A percentile compares a stretch with the other conserved stretches of the same genome.
Conservation (phyloP, 1,140 invertebrate species). For the Procambarus clarkii region DNA sequence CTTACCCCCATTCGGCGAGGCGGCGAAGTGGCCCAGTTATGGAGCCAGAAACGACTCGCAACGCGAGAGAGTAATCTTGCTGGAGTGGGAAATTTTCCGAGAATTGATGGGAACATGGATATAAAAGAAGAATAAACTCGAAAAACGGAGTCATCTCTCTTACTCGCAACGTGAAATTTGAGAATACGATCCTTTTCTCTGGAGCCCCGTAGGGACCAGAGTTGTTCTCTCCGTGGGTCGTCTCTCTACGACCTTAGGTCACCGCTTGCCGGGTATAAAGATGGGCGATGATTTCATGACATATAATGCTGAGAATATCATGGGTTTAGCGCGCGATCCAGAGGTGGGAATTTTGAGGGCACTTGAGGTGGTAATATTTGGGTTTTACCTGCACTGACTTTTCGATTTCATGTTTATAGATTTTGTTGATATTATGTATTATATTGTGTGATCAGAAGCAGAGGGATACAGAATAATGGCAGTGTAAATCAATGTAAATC, state of each 20-base stretch:
- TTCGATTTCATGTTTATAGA: too few species aligned
- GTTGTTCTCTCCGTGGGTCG: background rate
- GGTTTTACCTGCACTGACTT: background rate
- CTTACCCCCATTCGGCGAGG: background rate
- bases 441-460: too few species aligned
- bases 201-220: background rate
- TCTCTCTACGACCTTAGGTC: background rate
- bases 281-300: constrained; percentile 23
- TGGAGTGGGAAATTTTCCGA: constrained; percentile 29
- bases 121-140: constrained; percentile 38
- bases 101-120: constrained; percentile 39
- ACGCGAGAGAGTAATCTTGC: constrained; percentile 38
- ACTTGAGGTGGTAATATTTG: background rate
- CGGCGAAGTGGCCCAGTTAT: constrained; percentile 1
- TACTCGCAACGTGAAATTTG: background rate
- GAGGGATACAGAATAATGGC: too few species aligned
- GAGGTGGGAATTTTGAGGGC: background rate
- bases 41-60: constrained; percentile 13
- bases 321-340: background rate
- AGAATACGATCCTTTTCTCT: background rate
- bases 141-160: constrained; percentile 20
- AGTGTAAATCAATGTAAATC: too few species aligned
- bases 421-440: too few species aligned
- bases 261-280: constrained; percentile 25
- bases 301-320: constrained; percentile 33